Base-by-base conservation (phyloP, 2,888 invertebrate species). In the Drosophila infuscata region DNA sequence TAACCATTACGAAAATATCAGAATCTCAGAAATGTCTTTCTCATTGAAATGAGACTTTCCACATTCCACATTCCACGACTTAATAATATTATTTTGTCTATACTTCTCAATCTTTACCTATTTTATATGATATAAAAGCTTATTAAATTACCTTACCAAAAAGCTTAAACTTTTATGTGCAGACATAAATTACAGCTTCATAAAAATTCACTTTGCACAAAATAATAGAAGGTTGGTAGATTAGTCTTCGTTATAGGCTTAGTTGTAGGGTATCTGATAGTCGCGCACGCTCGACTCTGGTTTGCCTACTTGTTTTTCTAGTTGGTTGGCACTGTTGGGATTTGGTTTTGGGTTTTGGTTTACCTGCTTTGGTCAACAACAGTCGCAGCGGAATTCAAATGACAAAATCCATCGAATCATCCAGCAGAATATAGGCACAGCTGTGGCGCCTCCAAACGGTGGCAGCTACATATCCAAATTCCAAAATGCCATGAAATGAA, bases 371-470 rank as follows among this genome's bases (percentile, higher is more conserved):
- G 57, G 64, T 56, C 51, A 46, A 35, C 33, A 29, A 32, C 48
- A 32, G 46, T 32, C 36, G 43, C 49, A 58, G 29, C 15, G 68
- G 66, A 66, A 69, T 73, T 88, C 72, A 88, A 70, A 88, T 79
- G 81, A 89, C 81, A 80, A 90, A 88, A 82, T 91, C 91, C 89
- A 90, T 90, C 57, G 84, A 83, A 72, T 91, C 86, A 85, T 92
- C 91, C 81, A 91, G 79, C 51, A 91, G 73, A 68, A 91, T 89
- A 74, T 92, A 92, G 76, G 84, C 83, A 74, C 88, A 86, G 65
- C 91, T 91, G 71, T 91, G 91, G 56, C 91, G 91, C 74, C 91
- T 87, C 91, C 91, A 92, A 85, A 81, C 72, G 12, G 89, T 88
- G 35, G 78, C 70, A 63, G 86, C 88, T 77, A 62, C 17, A 46